phyloP scores from a whole-genome alignment of 2,113 vertebrate species.

The Microtus richardsoni region DNA sequence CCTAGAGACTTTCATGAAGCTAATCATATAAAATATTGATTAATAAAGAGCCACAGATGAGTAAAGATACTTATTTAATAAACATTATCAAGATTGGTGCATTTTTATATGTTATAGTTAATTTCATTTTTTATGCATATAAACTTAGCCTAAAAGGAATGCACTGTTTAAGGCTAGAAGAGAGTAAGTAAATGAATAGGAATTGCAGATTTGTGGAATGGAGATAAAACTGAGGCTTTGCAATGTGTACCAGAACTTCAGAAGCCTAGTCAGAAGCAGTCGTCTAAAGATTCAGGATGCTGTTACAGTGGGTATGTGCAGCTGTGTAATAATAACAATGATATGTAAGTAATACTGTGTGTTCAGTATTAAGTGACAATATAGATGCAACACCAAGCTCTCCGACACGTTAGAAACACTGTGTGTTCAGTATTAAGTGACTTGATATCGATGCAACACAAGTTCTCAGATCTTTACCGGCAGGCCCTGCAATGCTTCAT shows the following conservation, averaged over 20 bases:
- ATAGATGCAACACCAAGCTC: neutral
- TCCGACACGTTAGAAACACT: neutral
- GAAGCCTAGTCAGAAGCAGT: neutral
- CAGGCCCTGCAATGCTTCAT: neutral
- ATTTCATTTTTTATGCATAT: neutral
- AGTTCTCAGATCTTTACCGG: neutral
- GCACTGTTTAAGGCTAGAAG: neutral
- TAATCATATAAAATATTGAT: neutral
- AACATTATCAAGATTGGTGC: neutral
- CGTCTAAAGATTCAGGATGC: neutral
- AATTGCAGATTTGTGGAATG: neutral
- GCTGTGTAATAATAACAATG: neutral
- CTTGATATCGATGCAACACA: neutral
- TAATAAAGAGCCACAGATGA: neutral
- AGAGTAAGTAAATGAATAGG: neutral
- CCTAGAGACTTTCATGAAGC: neutral
- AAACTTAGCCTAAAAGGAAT: neutral
- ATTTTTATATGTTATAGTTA: neutral
- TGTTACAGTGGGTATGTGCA: neutral
- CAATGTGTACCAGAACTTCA: neutral
- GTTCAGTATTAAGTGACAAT: neutral
- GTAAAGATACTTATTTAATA: neutral
- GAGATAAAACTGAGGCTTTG: accelerated
- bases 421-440: neutral
- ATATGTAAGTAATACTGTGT: neutral